phyloP scores from a whole-genome alignment of 2,888 invertebrate genomes.

The Dioctria linearis region DNA sequence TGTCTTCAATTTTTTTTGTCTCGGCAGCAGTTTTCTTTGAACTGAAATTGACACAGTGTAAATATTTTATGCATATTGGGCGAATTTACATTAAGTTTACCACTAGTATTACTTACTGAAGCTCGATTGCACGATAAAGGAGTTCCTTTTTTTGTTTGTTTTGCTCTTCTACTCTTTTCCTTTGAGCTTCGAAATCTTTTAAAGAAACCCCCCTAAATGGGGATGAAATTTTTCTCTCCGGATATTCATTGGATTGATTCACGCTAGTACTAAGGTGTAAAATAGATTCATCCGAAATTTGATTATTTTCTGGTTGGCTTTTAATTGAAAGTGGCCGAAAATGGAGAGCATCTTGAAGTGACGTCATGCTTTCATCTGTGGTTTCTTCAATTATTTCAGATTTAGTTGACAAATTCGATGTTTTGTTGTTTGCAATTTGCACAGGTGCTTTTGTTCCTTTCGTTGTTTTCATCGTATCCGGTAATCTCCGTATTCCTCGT shows the following conservation, averaged over 20 bases:
- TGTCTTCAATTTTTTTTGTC: constrained; percentile 75
- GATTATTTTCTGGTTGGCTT: neutral
- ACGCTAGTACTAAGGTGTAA: constrained; percentile 60
- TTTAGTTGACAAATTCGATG: constrained; percentile 54
- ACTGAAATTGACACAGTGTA: constrained; percentile 68
- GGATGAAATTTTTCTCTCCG: constrained; percentile 58
- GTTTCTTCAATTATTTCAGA: constrained; percentile 55
- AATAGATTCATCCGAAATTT: constrained; percentile 53
- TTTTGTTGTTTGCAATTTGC: constrained; percentile 6
- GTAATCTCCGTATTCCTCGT: constrained; percentile 67
- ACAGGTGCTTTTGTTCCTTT: constrained; percentile 19
- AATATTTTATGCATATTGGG: constrained; percentile 18
- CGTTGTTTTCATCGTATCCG: constrained; percentile 62
- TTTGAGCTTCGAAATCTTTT: constrained; percentile 79
- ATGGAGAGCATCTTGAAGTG: constrained; percentile 60
- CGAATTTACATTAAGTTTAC: neutral
- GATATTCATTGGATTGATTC: constrained; percentile 61
- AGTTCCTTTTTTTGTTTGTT: constrained; percentile 83
- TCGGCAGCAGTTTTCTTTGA: constrained; percentile 84
- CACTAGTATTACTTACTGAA: constrained; percentile 73
- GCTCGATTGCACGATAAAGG: constrained; percentile 80
- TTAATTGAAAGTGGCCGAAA: constrained; percentile 59
- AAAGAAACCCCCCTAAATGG: constrained; percentile 74
- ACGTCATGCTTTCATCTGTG: constrained; percentile 57
- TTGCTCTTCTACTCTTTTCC: constrained; percentile 84